Base-by-base conservation (phyloP, 2,888 invertebrate genomes). In the Eurois occulta region DNA sequence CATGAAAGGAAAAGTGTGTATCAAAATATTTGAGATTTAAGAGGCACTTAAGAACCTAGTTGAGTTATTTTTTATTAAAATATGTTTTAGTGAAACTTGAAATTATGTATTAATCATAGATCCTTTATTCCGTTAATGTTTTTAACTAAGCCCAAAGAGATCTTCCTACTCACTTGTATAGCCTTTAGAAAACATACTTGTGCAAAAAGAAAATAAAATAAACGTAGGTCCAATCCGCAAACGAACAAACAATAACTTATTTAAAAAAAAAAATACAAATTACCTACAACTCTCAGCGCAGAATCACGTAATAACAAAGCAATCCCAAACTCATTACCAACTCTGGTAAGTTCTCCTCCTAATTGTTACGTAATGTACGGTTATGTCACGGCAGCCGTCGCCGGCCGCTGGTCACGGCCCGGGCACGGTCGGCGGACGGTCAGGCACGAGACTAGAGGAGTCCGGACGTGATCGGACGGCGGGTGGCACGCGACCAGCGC, bases 331-430 rank as follows among this genome's bases (percentile, higher is more conserved):
- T 64, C 38, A 38, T 84, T 64, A 80, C 28, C 21, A 52, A 1
- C 35, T 4, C 41, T 7, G 52, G 46, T 75, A 46, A 41, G 60
- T 79, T 75, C 65, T 55, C 68, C 74, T 41, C 46, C 65, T 85
- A 83, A 87, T 86, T 78, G 77, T 65, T 58, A 8, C 35, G 46
- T 85, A 78, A 87, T 82, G 77, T 24, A 11, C 73, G 80, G 72
- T 80, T 82, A 76, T 48, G 71, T 77, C 74, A 55, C 72, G 66
- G 70, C 58, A n/a, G 65, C 0, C 60, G 71, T 58, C 74, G 52
- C 28, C 72, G 60, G n/a, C 8, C 28, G 32, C 28, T 48, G 65
- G 67, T 10, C 72, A 72, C 70, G 70, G 28, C n/a, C 35, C 71
- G 78, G 65, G 38, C 68, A 66, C 68, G 78, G 28, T 41, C 16